These are phyloP conservation scores for Melanerpes aurifrons DNA, from an alignment of 2,113 vertebrate genomes.

Conservation along the genomic window DNA sequence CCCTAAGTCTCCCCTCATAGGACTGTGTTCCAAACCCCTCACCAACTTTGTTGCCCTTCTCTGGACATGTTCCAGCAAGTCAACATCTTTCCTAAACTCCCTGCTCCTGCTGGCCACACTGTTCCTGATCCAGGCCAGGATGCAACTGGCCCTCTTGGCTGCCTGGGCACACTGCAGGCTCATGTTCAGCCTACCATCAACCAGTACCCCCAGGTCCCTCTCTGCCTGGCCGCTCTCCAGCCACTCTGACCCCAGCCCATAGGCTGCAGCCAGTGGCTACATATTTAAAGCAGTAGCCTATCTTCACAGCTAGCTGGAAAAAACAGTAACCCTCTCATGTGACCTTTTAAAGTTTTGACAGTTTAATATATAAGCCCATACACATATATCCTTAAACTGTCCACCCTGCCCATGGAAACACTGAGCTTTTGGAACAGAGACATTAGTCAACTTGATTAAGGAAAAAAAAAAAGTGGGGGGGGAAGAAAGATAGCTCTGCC, in stretches of 20 bases:
- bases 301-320: not conserved
- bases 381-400: not conserved
- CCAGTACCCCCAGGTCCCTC: too few relatives aligned
- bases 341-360: constrained; percentile 13
- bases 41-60: too few relatives aligned
- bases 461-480: not conserved
- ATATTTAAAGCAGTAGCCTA: constrained; percentile 31
- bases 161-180: too few relatives aligned
- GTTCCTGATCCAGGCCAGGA: too few relatives aligned
- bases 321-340: not conserved
- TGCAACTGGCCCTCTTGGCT: too few relatives aligned
- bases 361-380: not conserved
- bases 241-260: not conserved
- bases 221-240: too few relatives aligned
- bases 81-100: too few relatives aligned
- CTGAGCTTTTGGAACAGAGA: constrained; percentile 40
- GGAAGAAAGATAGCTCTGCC: constrained; percentile 33
- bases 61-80: too few relatives aligned
- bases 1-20: too few relatives aligned
- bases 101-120: too few relatives aligned
- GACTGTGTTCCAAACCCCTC: too few relatives aligned
- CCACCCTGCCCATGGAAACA: constrained; percentile 28
- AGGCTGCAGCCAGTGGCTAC: not conserved
- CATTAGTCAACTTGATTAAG: constrained; percentile 9
- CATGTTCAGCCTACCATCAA: too few relatives aligned